A percentile compares a stretch with the other conserved stretches of the same genome.
phyloP scores from a whole-genome alignment of 2,888 invertebrate species.

The Caenorhabditis sp. region DNA sequence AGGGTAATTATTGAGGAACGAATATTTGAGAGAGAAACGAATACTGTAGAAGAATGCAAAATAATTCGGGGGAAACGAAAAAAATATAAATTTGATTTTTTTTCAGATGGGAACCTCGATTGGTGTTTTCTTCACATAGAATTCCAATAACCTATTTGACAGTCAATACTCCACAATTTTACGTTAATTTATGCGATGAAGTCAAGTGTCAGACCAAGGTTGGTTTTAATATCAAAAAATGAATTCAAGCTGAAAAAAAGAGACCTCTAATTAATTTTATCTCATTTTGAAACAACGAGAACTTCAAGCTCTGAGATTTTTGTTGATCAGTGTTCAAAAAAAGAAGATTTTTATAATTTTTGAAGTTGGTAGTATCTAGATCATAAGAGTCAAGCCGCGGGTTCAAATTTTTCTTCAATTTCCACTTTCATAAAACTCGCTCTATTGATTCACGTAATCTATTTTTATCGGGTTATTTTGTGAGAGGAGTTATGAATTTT shows the following conservation, averaged over 20 bases:
- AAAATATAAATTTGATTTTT: constrained; percentile 1
- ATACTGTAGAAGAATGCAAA: background rate
- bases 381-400: too few species aligned
- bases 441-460: too few species aligned
- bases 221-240: background rate
- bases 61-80: background rate
- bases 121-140: constrained; percentile 45
- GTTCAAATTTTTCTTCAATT: too few species aligned
- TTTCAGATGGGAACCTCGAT: constrained; percentile 45
- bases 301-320: too few species aligned
- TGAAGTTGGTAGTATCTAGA: too few species aligned
- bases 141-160: constrained; percentile 32
- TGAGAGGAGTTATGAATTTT: too few species aligned
- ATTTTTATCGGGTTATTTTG: too few species aligned
- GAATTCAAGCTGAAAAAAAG: background rate
- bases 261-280: too few species aligned
- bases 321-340: too few species aligned
- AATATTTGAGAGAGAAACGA: background rate
- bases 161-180: constrained; percentile 43
- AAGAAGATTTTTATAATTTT: too few species aligned
- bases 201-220: constrained; percentile 48
- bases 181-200: constrained; percentile 43
- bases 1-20: background rate
- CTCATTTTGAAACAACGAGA: too few species aligned
- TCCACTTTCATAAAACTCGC: too few species aligned